Evolutionary conservation across 2,797 vertebrate species (phyloP), one percentile per base, ranked within the genome.

Genomic region (Poeciliopsis presidionis): DNA sequence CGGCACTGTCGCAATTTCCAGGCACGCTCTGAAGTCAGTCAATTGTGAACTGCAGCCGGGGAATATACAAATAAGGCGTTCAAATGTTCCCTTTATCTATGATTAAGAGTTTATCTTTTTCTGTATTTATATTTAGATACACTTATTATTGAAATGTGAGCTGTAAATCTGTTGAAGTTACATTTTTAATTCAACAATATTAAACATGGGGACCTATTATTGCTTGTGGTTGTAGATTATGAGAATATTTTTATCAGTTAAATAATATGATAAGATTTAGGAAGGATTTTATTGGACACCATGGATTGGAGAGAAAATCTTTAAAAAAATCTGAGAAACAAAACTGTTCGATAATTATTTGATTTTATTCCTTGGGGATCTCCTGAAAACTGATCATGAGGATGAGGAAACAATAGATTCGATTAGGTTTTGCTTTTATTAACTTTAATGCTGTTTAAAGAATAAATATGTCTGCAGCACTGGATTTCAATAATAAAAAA

Each of bases 1-100:
- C 92, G 91, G 87, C 92, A 94, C 77, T 93, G 90, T 86, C 92
- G 92, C 85, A 22, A 91, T 83, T 71, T 46, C 43, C 67, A n/a
- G 43, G n/a, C 41, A 18, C 5, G 25, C 11, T 67, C 36, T 41
- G 41, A 43, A 36, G 25, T 43, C 41, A 67, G 30, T 8, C 8
- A 63, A 63, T 63, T 67, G 63, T 39, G 33, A 39, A 22, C 63
- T 41, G 20, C 63, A 30, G 14, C 16, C 18, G 0, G 39, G 22
- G 5, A 41, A 69, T 69, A 43, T 41, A 69, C 41, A 16, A 13
- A 2, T n/a, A 43, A 45, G 6, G 4, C 45, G 11, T 6, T 70
- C 2, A 70, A 70, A 70, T n/a, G 39, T 45, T 28, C 11, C 43
- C 12, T 28, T 67, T 25, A 12, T 39, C 63, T 70, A 16, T 14